Percentiles rank a stretch among this genome's conserved stretches.
Conservation (phyloP, 2,797 vertebrate genomes). For the Percopsis omiscomaycus region DNA sequence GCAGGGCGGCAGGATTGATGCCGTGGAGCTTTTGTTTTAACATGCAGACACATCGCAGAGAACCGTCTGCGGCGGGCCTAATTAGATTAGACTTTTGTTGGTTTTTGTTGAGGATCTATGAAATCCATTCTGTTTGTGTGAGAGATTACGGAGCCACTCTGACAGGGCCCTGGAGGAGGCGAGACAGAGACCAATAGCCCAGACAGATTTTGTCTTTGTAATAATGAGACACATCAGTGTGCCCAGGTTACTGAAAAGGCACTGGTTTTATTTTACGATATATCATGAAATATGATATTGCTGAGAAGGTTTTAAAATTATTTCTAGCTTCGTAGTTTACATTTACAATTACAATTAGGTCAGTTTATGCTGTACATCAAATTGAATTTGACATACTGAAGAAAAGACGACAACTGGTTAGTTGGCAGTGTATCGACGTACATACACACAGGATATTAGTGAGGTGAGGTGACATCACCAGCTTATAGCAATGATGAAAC, state of each 20-base stretch:
- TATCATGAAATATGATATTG: too few species aligned
- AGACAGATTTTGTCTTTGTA: constrained; percentile 34
- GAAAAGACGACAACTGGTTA: too few species aligned
- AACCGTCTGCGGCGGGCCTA: constrained; percentile 40
- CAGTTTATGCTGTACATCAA: too few species aligned
- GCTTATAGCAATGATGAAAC: too few species aligned
- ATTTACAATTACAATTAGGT: neutral
- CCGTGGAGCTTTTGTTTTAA: constrained; percentile 40
- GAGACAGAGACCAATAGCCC: constrained; percentile 33
- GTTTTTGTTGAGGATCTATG: constrained; percentile 38
- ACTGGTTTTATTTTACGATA: neutral
- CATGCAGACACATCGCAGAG: constrained; percentile 38
- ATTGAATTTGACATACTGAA: too few species aligned
- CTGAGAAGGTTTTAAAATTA: neutral
- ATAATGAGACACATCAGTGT: constrained; percentile 30
- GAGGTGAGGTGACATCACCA: too few species aligned
- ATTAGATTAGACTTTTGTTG: constrained; percentile 46
- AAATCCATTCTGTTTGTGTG: constrained; percentile 40
- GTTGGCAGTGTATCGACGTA: too few species aligned
- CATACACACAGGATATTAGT: too few species aligned
- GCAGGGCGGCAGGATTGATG: constrained; percentile 31
- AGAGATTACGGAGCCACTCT: constrained; percentile 29
- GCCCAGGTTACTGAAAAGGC: constrained; percentile 17
- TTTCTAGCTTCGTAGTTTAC: neutral
- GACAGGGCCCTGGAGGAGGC: constrained; percentile 24